Conservation (phyloP, 2,888 invertebrate genomes). For the Mesochorus sp. region DNA sequence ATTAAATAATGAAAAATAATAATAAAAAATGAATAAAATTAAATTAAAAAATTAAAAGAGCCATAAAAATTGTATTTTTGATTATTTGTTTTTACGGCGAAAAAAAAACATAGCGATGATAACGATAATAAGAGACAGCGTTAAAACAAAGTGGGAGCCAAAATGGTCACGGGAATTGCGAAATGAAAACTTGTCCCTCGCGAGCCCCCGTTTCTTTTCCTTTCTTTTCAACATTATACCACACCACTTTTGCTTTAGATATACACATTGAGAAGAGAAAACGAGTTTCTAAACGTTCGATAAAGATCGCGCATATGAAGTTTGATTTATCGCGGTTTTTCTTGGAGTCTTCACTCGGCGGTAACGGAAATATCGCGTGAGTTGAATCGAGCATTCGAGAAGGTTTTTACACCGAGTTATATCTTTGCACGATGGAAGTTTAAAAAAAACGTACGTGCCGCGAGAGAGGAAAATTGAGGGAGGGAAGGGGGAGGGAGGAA, state of each 20-base stretch:
- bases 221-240: too few relatives aligned
- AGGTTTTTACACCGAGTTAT: neutral
- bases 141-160: neutral
- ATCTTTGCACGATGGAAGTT: neutral
- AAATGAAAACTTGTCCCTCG: slow-evolving; percentile 9
- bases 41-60: neutral
- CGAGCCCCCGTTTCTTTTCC: neutral
- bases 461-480: too few relatives aligned
- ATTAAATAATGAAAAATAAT: too few relatives aligned
- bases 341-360: neutral
- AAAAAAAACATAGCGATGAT: neutral
- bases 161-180: slow-evolving; percentile 3
- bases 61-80: too few relatives aligned
- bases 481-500: too few relatives aligned
- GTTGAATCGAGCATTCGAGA: slow-evolving; percentile 32
- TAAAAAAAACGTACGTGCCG: too few relatives aligned
- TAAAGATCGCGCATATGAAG: slow-evolving; percentile 51
- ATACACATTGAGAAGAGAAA: slow-evolving; percentile 49
- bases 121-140: too few relatives aligned
- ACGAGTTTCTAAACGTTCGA: slow-evolving; percentile 59
- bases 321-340: slow-evolving; percentile 48
- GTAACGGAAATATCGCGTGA: slow-evolving; percentile 39
- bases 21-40: neutral
- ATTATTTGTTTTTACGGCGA: too few relatives aligned
- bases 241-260: neutral